A percentile compares a stretch with the other conserved stretches of the same genome.
These are phyloP conservation scores for Ptychadena robeensis DNA, from an alignment of 2,797 vertebrate species.

Conservation along the genomic window DNA sequence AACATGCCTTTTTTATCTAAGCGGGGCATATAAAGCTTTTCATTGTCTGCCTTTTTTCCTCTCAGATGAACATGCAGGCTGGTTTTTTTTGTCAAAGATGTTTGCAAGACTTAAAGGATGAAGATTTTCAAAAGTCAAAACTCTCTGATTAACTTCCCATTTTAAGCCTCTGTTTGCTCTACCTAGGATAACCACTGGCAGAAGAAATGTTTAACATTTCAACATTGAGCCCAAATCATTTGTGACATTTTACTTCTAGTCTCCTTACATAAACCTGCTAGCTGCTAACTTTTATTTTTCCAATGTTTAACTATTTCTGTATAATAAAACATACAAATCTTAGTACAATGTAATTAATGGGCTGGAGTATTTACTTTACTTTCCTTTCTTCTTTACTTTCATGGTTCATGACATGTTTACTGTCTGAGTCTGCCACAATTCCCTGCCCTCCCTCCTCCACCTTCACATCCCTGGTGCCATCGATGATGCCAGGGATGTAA, in stretches of 20 bases:
- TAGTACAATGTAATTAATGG: too few relatives aligned
- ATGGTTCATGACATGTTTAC: too few relatives aligned
- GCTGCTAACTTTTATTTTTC: too few relatives aligned
- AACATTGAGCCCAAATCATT: not conserved
- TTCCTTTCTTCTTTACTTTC: too few relatives aligned
- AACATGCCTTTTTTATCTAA: not conserved
- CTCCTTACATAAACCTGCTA: not conserved
- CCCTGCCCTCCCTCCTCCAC: too few relatives aligned
- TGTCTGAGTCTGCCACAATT: too few relatives aligned
- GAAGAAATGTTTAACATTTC: too few relatives aligned
- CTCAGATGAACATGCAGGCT: not conserved
- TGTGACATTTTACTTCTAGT: not conserved
- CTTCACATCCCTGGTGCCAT: too few relatives aligned
- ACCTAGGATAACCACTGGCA: not conserved
- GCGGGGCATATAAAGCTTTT: constrained; percentile 30
- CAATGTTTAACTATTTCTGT: too few relatives aligned
- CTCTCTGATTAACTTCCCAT: not conserved
- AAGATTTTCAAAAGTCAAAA: not conserved
- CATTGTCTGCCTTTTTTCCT: not conserved
- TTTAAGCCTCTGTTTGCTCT: not conserved
- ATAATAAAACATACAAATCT: too few relatives aligned
- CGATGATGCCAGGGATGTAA: too few relatives aligned
- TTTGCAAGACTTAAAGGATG: constrained; percentile 15
- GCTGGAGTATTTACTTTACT: too few relatives aligned
- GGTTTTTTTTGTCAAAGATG: constrained; percentile 9